Percentiles rank a stretch among this genome's conserved stretches.
phyloP scores from a whole-genome alignment of 2,113 vertebrate species.

The Megalops atlanticus region DNA sequence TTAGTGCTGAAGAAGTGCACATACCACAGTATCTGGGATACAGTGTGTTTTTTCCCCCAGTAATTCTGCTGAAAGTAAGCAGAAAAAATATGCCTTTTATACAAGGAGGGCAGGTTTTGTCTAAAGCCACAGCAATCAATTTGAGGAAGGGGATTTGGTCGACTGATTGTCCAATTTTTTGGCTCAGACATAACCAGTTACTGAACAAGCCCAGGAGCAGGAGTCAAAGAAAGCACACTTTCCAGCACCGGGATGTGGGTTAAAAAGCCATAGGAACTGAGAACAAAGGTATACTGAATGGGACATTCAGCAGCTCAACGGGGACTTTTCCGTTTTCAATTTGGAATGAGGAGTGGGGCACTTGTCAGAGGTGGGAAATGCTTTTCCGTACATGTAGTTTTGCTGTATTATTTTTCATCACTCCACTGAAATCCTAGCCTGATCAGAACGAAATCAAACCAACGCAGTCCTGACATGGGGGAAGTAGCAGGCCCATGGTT shows the following conservation, averaged over 20 bases:
- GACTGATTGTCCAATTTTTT: not conserved
- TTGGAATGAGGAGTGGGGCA: slow-evolving; percentile 26
- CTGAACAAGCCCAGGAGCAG: not conserved
- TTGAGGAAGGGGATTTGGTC: not conserved
- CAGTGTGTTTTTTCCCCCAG: too few species aligned
- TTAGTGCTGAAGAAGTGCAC: not conserved
- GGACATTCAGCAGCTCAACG: slow-evolving; percentile 50
- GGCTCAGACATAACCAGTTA: not conserved
- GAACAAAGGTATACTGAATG: slow-evolving; percentile 55
- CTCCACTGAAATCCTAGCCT: not conserved
- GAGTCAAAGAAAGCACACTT: not conserved
- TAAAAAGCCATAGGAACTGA: slow-evolving; percentile 48
- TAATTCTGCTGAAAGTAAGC: too few species aligned
- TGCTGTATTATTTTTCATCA: not conserved
- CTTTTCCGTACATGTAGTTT: not conserved
- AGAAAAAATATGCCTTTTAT: not conserved
- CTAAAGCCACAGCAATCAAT: not conserved
- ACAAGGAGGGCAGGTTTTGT: not conserved
- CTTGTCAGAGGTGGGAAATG: not conserved
- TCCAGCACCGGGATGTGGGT: slow-evolving; percentile 53
- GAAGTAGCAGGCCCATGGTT: not conserved
- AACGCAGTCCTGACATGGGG: not conserved
- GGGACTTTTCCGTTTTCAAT: slow-evolving; percentile 49
- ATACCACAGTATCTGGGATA: not conserved
- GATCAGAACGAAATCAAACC: not conserved